Percentiles rank a stretch among this genome's conserved stretches.
Evolutionary conservation across 2,888 invertebrate genomes (phyloP).

Genomic region (Parnassius glacialis): DNA sequence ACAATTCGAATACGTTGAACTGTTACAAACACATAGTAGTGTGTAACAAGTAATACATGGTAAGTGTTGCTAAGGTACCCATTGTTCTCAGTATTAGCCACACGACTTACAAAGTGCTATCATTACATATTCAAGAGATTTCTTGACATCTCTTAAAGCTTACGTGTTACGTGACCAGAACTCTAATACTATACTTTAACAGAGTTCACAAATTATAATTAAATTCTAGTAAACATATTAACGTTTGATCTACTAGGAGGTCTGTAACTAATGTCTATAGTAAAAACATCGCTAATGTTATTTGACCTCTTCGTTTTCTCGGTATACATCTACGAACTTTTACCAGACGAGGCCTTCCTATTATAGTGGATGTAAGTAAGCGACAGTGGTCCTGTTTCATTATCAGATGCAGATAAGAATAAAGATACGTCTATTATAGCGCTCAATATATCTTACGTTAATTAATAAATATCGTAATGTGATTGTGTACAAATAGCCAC

Average conservation of each 20-base stretch:
- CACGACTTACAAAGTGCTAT: conserved; percentile 25
- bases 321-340: not conserved
- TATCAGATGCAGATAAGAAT: conserved; percentile 56
- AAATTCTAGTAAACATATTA: conserved; percentile 69
- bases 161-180: conserved; percentile 46
- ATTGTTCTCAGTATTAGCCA: conserved; percentile 20
- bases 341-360: conserved; percentile 3
- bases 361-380: not conserved
- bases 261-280: conserved; percentile 44
- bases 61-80: conserved; percentile 20
- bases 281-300: conserved; percentile 13
- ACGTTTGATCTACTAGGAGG: conserved; percentile 67
- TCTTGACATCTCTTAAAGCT: conserved; percentile 21
- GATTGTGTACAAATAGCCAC: conserved; percentile 10
- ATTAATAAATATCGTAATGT: conserved; percentile 28
- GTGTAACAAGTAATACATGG: conserved; percentile 12
- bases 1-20: conserved; percentile 5
- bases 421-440: conserved; percentile 44
- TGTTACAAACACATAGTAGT: conserved; percentile 13
- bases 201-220: conserved; percentile 62
- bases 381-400: conserved; percentile 19
- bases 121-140: conserved; percentile 25
- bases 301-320: conserved; percentile 8
- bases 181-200: conserved; percentile 55
- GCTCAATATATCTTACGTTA: conserved; percentile 27